These are phyloP conservation scores for Rugalucina vietnamica DNA, from an alignment of 2,888 invertebrate species.

Conservation along the genomic window DNA sequence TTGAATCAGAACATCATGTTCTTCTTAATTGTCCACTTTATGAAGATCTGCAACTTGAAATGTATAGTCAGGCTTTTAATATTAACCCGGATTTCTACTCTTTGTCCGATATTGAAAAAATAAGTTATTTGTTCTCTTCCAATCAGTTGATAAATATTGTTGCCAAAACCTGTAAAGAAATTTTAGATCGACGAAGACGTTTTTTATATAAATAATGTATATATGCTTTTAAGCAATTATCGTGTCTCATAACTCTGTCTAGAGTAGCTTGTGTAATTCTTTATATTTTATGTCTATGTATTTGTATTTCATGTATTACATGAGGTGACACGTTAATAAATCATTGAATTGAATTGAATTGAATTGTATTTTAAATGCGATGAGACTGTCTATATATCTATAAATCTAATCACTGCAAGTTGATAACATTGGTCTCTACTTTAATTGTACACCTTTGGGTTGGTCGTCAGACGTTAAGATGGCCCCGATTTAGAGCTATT, in stretches of 20 bases:
- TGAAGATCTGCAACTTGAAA: slow-evolving; percentile 3
- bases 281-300: not conserved
- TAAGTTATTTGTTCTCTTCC: not conserved
- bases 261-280: slow-evolving; percentile 1
- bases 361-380: no score
- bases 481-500: no score
- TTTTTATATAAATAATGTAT: not conserved
- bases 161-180: slow-evolving; percentile 14
- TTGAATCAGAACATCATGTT: slow-evolving; percentile 8
- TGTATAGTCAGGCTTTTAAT: not conserved
- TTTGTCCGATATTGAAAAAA: not conserved
- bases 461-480: no score
- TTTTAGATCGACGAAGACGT: not conserved
- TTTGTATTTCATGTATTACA: not conserved
- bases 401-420: no score
- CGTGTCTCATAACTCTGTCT: slow-evolving; percentile 7
- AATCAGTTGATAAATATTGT: not conserved
- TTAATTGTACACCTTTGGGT: no score
- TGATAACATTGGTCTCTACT: no score
- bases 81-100: not conserved
- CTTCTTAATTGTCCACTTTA: not conserved
- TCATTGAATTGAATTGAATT: slow-evolving; percentile 12
- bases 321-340: slow-evolving; percentile 5
- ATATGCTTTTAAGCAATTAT: not conserved
- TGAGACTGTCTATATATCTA: no score